Conservation (phyloP, 2,113 vertebrate species). For the Labeo rohita region DNA sequence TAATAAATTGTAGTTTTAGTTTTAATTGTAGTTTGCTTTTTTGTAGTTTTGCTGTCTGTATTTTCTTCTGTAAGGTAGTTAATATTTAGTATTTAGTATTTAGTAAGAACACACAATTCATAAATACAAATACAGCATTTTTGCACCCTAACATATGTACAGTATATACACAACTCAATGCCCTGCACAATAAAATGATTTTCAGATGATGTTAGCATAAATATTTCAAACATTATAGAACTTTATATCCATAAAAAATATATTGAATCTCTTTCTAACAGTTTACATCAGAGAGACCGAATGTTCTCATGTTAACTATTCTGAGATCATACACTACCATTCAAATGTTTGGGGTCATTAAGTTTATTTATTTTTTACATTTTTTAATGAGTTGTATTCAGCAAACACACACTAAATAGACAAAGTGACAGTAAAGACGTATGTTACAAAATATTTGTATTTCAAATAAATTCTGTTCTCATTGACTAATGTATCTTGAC, state of each 20-base stretch:
- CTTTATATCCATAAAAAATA: neutral
- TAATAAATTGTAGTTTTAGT: neutral
- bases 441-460: neutral
- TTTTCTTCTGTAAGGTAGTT: neutral
- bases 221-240: neutral
- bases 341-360: neutral
- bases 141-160: conserved; percentile 7
- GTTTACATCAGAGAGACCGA: neutral
- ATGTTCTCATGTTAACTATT: neutral
- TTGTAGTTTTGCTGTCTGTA: neutral
- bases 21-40: neutral
- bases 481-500: neutral
- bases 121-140: conserved; percentile 6
- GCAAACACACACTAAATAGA: neutral
- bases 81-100: neutral
- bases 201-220: neutral
- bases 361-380: neutral
- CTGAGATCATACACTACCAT: neutral
- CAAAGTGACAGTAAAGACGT: neutral
- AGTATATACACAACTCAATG: neutral
- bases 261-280: neutral
- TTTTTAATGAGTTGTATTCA: neutral
- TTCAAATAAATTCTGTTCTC: neutral
- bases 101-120: neutral
- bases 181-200: neutral